These are phyloP conservation scores for Sycophila texana DNA, from an alignment of 2,888 invertebrate species.

Conservation along the genomic window DNA sequence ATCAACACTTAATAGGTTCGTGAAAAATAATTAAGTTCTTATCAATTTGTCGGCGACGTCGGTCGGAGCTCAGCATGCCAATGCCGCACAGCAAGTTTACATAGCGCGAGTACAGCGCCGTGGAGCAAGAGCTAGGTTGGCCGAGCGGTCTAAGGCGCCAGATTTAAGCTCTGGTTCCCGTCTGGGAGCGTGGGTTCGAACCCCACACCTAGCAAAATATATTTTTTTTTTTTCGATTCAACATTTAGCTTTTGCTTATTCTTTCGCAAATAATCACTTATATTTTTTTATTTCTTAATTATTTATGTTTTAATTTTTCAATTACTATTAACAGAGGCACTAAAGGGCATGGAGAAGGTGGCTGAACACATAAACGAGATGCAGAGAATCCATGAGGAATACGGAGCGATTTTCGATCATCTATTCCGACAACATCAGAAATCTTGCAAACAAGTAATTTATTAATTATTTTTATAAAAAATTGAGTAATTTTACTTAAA, in stretches of 20 bases:
- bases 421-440: constrained; percentile 96
- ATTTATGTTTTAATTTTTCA: constrained; percentile 35
- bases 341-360: constrained; percentile 98
- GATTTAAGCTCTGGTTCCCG: constrained; percentile 83
- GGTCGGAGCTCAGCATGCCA: not conserved
- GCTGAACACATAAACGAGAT: constrained; percentile 99
- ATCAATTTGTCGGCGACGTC: not conserved
- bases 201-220: constrained; percentile 81
- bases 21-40: constrained; percentile 42
- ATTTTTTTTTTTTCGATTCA: constrained; percentile 60
- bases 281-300: not conserved
- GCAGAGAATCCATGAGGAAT: constrained; percentile 99
- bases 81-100: too few species aligned
- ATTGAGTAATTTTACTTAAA: constrained; percentile 18
- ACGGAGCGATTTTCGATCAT: constrained; percentile 98
- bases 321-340: constrained; percentile 84
- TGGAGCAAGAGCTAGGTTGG: constrained; percentile 78
- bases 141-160: constrained; percentile 85
- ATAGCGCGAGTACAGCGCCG: not conserved
- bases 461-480: constrained; percentile 16
- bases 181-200: constrained; percentile 83
- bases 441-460: constrained; percentile 87
- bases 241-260: not conserved
- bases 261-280: not conserved
- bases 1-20: constrained; percentile 93